Evolutionary conservation across 2,888 invertebrate genomes (phyloP), one percentile per base, ranked within the genome.

Genomic region (Bellardia bayeri): DNA sequence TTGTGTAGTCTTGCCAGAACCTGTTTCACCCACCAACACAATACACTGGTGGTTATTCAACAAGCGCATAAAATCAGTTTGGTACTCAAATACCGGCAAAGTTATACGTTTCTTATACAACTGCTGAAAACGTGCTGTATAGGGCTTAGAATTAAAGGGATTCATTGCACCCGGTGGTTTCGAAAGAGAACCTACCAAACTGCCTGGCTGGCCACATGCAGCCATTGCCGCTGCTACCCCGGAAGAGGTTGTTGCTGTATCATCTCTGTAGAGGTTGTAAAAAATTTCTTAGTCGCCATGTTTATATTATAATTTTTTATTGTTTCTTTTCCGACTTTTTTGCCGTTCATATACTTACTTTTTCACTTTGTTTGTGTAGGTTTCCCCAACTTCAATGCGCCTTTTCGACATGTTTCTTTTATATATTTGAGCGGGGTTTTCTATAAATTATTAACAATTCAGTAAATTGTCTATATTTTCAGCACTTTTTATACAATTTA

Each of bases 1-100:
- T 94, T 99, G 99, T 13, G 99, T 99, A 0, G 99, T 99, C 94
- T 99, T 99, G 0, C 99, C 99, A 2, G 99, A 99, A n/a, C 99
- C 99, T 0, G 99, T 99, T 93, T 99, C 99, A 90, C 99, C 99
- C 4, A 99, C 99, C 0, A 99, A 94, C 2, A 99, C 99, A 40
- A 99, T 97, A 89, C 97, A 97, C 92, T 99, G 99, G 94, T 99
- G 97, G 80, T 97, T 97, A 88, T 96, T 96, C n/a, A 99, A 94
- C 56, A 98, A 95, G 90, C 98, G 96, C 97, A 98, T 97, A 93
- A 99, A 99, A 94, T 99, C 98, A 1, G 97, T 96, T 91, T 98
- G 96, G 94, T 99, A 99, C 92, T 99, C 99, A 95, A 99, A 99
- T 0, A 99, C 99, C 0, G 99, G 99, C 86, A 99, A 94, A 2